Evolutionary conservation across 2,113 vertebrate species (phyloP), one percentile per base, ranked within the genome.

Genomic region (Oxyruncus cristatus): DNA sequence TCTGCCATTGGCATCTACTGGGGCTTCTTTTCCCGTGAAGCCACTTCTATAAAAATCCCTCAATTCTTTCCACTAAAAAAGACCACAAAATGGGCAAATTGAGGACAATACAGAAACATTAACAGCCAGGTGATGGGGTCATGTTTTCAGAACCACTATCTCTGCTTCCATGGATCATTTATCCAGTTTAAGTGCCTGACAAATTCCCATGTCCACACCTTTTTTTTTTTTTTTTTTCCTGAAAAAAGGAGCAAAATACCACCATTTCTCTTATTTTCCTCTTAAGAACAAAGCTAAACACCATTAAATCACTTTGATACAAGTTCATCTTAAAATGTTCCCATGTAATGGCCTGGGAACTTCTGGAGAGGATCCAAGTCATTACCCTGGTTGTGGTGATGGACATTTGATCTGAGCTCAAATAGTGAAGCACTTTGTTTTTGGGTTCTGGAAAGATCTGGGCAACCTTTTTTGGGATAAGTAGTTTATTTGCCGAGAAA

Each of bases 401-500:
- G 88, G 80, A 35, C 90, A 32, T 77, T 88, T 73, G 35, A 78
- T 56, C 61, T 32, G 26, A 52, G 59, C 81, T 79, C 53, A 44
- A 27, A n/a, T 15, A 65, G 42, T 6, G 41, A 33, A 70, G 37
- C 11, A 0, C 52, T 86, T 73, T 74, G 71, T 0, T 70, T 94
- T 88, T 46, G 56, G 75, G 75, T 12, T 49, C 76, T 56, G 65
- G 0, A 0, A 22, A 63, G 62, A 91, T 87, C 66, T 85, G 84
- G 81, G 87, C 77, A 87, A 12, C 76, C 52, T 75, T 24, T 88
- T 81, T 65, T 44, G 47, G 89, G 86, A 72, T 59, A 56, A 87
- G 71, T 75, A 53, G 53, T 74, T 96, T 42, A 87, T 89, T 94
- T 95, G 87, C 91, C 1, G 28, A 91, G 93, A 97, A 97, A 95